Percentiles rank a stretch among this genome's conserved stretches.
Conservation (phyloP, 2,888 invertebrate genomes). For the Agrotis segetum region DNA sequence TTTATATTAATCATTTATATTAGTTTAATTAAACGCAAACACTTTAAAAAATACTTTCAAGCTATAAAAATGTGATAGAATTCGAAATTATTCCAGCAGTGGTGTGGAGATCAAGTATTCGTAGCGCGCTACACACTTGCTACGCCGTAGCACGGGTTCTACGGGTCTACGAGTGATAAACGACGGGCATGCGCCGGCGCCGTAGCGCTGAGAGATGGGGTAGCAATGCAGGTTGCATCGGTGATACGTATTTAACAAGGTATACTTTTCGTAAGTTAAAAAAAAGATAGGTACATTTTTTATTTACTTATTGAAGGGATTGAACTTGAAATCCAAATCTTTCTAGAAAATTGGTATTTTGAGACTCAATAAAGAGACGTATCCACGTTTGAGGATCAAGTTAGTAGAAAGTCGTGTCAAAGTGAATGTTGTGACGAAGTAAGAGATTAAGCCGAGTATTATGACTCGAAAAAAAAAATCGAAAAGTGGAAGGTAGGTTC, state of each 20-base stretch:
- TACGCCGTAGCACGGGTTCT: conserved; percentile 35
- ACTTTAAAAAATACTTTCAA: not conserved
- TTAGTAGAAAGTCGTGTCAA: too few species aligned
- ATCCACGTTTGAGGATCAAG: too few species aligned
- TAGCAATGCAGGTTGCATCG: conserved; percentile 1
- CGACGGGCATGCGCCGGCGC: conserved; percentile 10
- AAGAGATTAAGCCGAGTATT: too few species aligned
- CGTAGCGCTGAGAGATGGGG: conserved; percentile 8
- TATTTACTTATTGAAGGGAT: too few species aligned
- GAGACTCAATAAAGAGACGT: too few species aligned
- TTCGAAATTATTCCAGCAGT: not conserved
- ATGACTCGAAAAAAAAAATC: too few species aligned
- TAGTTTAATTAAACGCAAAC: too few species aligned
- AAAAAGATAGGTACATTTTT: not conserved
- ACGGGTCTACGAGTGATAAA: conserved; percentile 17
- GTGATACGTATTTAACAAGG: not conserved
- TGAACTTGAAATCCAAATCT: too few species aligned
- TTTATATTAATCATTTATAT: too few species aligned
- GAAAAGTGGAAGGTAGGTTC: too few species aligned
- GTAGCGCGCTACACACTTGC: conserved; percentile 21
- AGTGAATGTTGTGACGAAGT: too few species aligned
- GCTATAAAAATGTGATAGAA: not conserved
- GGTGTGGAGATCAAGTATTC: not conserved
- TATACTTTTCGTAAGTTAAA: not conserved
- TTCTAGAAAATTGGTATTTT: too few species aligned